Base-by-base conservation (phyloP, 1,140 invertebrate genomes). In the Drosophila hydei region DNA sequence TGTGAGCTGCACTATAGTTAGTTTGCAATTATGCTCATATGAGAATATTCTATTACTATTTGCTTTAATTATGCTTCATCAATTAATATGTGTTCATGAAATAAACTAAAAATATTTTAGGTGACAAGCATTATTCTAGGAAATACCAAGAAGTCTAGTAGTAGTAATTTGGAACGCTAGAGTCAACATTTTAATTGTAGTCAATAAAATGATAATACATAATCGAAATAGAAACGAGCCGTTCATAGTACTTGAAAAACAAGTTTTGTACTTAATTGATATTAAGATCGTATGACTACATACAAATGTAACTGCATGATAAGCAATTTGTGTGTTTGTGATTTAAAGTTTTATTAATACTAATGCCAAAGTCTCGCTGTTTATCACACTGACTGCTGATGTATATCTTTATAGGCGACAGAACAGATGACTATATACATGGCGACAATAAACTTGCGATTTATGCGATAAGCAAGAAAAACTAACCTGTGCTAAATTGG, bases 51-150 rank as follows among this genome's bases (percentile, higher is more conserved):
- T 25, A 62, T 25, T 27, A 45, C 40, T 78, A 80, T 78, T 78
- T n/a, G n/a, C n/a, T n/a, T n/a, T n/a, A n/a, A n/a, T n/a, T n/a
- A n/a, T n/a, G n/a, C n/a, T n/a, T n/a, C n/a, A n/a, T n/a, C n/a
- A n/a, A n/a, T n/a, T n/a, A n/a, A n/a, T n/a, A n/a, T n/a, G n/a
- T n/a, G n/a, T n/a, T n/a, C n/a, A n/a, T n/a, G n/a, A n/a, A 78
- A 83, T 72, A 79, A 77, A 75, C 38, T 21, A n/a, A 54, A 14
- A 4, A 5, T 40, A 40, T 40, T 40, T 40, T 4, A 14, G 36
- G n/a, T 38, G 5, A 8, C 27, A 30, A 6, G 9, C 7, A 2
- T 33, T 2, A 7, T 16, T 45, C 42, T 19, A 9, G 21, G 45
- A 23, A 23, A 23, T 23, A 23, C 5, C 12, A 7, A 36, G 12